phyloP scores from a whole-genome alignment of 2,797 vertebrate species.

The Sciurus carolinensis region DNA sequence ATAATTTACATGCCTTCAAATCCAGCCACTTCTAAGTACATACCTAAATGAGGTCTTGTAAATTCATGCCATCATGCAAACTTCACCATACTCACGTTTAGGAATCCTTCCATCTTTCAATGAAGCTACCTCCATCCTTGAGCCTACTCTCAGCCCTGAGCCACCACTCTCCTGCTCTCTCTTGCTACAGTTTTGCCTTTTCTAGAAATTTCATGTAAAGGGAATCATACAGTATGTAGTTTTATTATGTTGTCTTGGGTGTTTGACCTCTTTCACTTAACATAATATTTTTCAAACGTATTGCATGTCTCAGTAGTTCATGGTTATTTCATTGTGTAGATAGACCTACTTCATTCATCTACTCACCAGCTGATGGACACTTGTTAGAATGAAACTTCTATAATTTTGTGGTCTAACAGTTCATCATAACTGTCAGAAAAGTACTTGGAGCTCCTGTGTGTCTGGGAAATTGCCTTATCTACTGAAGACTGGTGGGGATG shows the following conservation, averaged over 20 bases:
- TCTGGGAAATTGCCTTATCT: neutral
- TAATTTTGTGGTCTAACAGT: neutral
- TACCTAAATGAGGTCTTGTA: neutral
- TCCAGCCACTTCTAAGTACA: neutral
- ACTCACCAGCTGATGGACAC: neutral
- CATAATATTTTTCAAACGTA: neutral
- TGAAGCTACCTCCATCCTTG: neutral
- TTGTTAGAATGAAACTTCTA: neutral
- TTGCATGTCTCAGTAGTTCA: neutral
- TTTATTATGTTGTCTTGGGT: neutral
- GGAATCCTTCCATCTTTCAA: neutral
- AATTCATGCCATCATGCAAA: neutral
- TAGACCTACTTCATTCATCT: neutral
- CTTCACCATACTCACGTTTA: neutral
- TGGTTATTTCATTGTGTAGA: neutral
- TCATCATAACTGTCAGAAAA: neutral
- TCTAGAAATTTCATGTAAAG: neutral
- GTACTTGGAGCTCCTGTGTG: neutral
- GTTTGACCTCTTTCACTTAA: neutral
- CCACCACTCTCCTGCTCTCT: neutral
- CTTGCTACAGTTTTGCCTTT: neutral
- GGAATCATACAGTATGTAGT: neutral
- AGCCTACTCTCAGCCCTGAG: neutral
- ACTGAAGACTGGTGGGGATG: neutral
- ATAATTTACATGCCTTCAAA: neutral